Percentiles rank a stretch among this genome's conserved stretches.
These are phyloP conservation scores for Drosophila watanabei DNA, from an alignment of 1,140 invertebrate species.

Conservation along the genomic window DNA sequence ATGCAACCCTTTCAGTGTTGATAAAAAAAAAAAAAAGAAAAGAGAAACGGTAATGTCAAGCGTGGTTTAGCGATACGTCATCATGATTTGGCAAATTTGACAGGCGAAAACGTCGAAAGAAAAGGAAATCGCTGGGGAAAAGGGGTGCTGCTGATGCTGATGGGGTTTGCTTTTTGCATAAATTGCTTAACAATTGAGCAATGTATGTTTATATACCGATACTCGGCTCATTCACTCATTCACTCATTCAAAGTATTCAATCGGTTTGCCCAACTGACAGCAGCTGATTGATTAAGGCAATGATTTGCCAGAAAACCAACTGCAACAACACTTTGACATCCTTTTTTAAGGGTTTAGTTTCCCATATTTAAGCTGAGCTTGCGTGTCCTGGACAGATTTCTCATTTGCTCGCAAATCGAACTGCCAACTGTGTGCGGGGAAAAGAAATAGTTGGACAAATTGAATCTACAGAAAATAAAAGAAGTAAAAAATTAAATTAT, in stretches of 20 bases:
- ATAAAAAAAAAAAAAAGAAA: slow-evolving; percentile 56
- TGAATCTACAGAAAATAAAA: slow-evolving; percentile 59
- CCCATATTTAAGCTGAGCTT: slow-evolving; percentile 28
- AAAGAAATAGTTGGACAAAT: slow-evolving; percentile 70
- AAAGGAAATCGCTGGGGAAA: slow-evolving; percentile 21
- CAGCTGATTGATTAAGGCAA: slow-evolving; percentile 73
- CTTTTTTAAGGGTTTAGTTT: background rate
- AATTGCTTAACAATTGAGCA: slow-evolving; percentile 71
- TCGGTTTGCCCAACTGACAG: slow-evolving; percentile 60
- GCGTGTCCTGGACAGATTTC: slow-evolving; percentile 73
- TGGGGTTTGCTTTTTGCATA: slow-evolving; percentile 61
- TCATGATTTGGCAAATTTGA: slow-evolving; percentile 82
- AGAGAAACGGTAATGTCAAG: slow-evolving; percentile 69
- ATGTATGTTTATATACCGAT: slow-evolving; percentile 49
- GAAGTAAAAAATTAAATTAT: slow-evolving; percentile 76
- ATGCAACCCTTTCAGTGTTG: slow-evolving; percentile 63
- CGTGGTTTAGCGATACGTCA: slow-evolving; percentile 78
- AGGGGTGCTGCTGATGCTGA: background rate
- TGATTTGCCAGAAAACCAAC: slow-evolving; percentile 68
- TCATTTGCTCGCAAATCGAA: slow-evolving; percentile 79
- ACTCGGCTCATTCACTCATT: slow-evolving; percentile 20
- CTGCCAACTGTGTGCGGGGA: slow-evolving; percentile 70
- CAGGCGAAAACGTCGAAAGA: slow-evolving; percentile 58
- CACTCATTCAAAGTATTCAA: slow-evolving; percentile 31
- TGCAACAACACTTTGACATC: slow-evolving; percentile 70